phyloP scores from a whole-genome alignment of 1,140 invertebrate species.

The Diachasma alloeum region DNA sequence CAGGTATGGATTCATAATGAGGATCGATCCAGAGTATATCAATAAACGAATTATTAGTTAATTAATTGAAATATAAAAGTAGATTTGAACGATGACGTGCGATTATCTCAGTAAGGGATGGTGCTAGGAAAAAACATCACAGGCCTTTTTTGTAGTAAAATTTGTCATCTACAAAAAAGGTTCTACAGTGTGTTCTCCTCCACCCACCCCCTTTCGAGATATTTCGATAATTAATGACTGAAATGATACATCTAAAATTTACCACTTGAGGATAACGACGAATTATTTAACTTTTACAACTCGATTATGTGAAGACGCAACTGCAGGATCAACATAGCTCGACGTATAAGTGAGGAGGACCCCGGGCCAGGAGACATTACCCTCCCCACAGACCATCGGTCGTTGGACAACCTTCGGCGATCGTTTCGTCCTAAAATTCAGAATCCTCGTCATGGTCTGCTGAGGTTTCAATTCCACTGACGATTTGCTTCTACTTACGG shows the following conservation, averaged over 20 bases:
- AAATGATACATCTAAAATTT: neutral
- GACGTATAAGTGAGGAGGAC: conserved; percentile 42
- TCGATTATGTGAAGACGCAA: conserved; percentile 31
- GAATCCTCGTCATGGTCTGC: conserved; percentile 11
- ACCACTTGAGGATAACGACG: neutral
- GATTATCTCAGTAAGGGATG: too few species aligned
- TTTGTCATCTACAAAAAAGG: neutral
- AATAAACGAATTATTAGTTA: neutral
- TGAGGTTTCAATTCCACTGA: conserved; percentile 9
- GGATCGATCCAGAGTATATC: neutral
- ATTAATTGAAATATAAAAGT: neutral
- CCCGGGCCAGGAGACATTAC: conserved; percentile 39
- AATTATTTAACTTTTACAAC: conserved; percentile 30
- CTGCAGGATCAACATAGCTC: conserved; percentile 23
- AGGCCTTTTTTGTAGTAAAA: too few species aligned
- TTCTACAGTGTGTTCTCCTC: neutral
- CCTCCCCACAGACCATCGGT: conserved; percentile 27
- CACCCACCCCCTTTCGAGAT: too few species aligned
- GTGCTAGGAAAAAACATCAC: too few species aligned
- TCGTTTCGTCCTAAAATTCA: conserved; percentile 20
- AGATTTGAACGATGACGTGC: neutral
- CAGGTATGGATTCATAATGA: neutral
- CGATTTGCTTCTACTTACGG: neutral
- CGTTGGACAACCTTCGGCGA: conserved; percentile 11
- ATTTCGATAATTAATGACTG: too few species aligned